Conservation (phyloP, 2,888 invertebrate genomes). For the Autographa gamma region DNA sequence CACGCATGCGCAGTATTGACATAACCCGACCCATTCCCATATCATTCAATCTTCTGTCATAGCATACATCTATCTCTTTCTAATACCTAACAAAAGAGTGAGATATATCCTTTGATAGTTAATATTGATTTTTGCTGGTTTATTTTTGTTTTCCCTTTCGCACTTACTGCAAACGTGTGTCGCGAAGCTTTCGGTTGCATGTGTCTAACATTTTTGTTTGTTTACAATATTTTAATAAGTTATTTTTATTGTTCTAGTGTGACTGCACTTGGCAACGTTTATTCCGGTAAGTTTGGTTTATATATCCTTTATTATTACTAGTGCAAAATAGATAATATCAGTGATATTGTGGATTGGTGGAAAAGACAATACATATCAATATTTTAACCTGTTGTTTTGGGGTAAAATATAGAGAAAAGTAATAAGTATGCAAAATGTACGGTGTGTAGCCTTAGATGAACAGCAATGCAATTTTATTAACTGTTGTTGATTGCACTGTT, state of each 20-base stretch:
- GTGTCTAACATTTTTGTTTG: slow-evolving; percentile 38
- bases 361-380: too few species aligned
- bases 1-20: slow-evolving; percentile 56
- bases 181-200: slow-evolving; percentile 15
- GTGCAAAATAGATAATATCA: too few species aligned
- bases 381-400: too few species aligned
- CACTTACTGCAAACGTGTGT: slow-evolving; percentile 9
- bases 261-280: slow-evolving; percentile 7
- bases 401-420: too few species aligned
- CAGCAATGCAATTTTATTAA: too few species aligned
- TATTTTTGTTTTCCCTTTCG: neutral
- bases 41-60: slow-evolving; percentile 24
- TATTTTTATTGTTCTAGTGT: slow-evolving; percentile 45
- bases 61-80: slow-evolving; percentile 31
- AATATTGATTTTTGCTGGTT: slow-evolving; percentile 5
- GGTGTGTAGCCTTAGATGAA: too few species aligned
- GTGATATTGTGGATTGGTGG: too few species aligned
- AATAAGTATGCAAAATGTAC: too few species aligned
- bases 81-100: neutral
- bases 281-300: slow-evolving; percentile 36
- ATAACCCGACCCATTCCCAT: slow-evolving; percentile 30
- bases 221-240: slow-evolving; percentile 54
- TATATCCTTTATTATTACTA: too few species aligned
- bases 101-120: slow-evolving; percentile 5
- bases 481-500: too few species aligned